Base-by-base conservation (phyloP, 1,140 invertebrate genomes). In the Cherax quadricarinatus region DNA sequence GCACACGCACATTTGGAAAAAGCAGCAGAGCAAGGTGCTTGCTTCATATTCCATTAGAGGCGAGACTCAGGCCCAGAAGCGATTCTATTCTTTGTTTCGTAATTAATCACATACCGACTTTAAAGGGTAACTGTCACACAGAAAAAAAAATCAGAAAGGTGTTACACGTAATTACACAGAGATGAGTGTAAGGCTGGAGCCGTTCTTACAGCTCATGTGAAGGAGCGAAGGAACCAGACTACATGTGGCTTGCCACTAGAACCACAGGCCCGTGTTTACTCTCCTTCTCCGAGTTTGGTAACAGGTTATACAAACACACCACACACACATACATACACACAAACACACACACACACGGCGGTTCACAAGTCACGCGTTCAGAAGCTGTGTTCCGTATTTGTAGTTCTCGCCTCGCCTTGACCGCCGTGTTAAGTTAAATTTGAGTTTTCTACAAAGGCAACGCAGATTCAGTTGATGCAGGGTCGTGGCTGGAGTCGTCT, bases 351-450 rank as follows among this genome's bases (percentile, higher is more conserved):
- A 81, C 51, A 81, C 79, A 81, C 51, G 41, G 21, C 6, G 51
- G 16, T 81, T 81, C 79, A 53, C 81, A 51, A 53, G 51, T 57
- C 51, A 60, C 51, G 51, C 51, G 14, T 81, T 82, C 57, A 60
- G 81, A 57, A 82, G 57, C 81, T 51, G 41, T 82, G 21, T 57
- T 82, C 10, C 6, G 57, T 82, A 51, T 82, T 82, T 82, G n/a
- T 60, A 21, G 51, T 82, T 82, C 81, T 82, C 81, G 57, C 81
- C 51, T 60, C 21, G 81, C 51, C 9, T 79, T 57, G 53, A 41
- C 53, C 75, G 73, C 73, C 78, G 41, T 80, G 49, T 80, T 79
- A 53, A 49, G 79, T 79, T 85, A 62, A 70, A 62, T 85, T 66
- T 70, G 53, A 57, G 60, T 85, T 41, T 41, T 66, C 41, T 57